phyloP scores from a whole-genome alignment of 2,797 vertebrate species.

The Acipenser oxyrinchus region DNA sequence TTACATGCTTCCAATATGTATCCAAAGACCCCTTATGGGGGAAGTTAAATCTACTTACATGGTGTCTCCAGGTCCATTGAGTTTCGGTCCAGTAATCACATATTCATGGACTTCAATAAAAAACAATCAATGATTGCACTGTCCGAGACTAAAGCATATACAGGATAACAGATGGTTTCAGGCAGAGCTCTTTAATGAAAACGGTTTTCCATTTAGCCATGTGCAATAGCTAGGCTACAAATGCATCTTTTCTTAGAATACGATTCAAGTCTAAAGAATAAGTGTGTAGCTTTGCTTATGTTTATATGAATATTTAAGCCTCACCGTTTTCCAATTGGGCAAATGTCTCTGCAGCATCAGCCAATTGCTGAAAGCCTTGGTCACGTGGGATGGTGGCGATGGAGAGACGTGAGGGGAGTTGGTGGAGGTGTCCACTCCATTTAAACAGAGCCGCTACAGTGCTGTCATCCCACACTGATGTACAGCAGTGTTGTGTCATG shows the following conservation, averaged over 20 bases:
- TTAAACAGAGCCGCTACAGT: conserved; percentile 16
- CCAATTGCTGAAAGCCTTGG: conserved; percentile 61
- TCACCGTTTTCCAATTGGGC: conserved; percentile 63
- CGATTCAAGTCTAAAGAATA: conserved; percentile 41
- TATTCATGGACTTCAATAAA: conserved; percentile 17
- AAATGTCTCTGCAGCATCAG: conserved; percentile 34
- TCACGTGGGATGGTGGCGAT: conserved; percentile 44
- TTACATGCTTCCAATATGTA: neutral
- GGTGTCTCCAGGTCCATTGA: neutral
- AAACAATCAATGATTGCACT: conserved; percentile 13
- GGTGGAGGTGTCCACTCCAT: conserved; percentile 8
- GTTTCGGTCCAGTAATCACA: conserved; percentile 18
- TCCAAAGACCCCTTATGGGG: neutral
- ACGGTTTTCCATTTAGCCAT: conserved; percentile 45
- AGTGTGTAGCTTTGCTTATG: conserved; percentile 68
- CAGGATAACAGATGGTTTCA: conserved; percentile 18
- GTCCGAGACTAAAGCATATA: conserved; percentile 9
- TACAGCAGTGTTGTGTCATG: conserved; percentile 9
- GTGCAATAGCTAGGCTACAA: conserved; percentile 45
- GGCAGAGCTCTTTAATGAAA: conserved; percentile 18
- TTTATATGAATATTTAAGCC: conserved; percentile 53
- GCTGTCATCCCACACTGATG: conserved; percentile 14
- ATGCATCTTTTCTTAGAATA: conserved; percentile 21
- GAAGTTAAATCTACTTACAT: neutral
- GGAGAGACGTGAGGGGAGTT: conserved; percentile 2